These are phyloP conservation scores for Drosophila azteca DNA, from an alignment of 1,140 invertebrate species.

Conservation along the genomic window DNA sequence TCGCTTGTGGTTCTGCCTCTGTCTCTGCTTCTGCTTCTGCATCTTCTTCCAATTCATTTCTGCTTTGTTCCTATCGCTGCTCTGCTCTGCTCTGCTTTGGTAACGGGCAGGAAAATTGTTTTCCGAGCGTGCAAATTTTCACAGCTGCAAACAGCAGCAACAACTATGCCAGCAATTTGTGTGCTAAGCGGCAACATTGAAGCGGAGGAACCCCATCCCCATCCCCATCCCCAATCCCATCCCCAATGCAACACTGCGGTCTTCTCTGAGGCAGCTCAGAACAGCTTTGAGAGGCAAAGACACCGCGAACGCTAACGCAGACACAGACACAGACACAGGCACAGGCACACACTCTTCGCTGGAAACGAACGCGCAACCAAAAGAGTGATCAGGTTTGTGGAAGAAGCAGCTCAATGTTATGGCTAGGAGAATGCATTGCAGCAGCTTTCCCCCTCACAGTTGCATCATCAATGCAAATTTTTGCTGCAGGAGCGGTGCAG, in stretches of 20 bases:
- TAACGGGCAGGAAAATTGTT: slow-evolving; percentile 78
- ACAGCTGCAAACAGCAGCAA: slow-evolving; percentile 71
- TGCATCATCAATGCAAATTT: slow-evolving; percentile 81
- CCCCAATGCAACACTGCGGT: slow-evolving; percentile 10
- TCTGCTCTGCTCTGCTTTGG: slow-evolving; percentile 49
- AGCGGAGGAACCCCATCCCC: not conserved
- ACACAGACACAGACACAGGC: not conserved
- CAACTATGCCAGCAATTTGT: slow-evolving; percentile 76
- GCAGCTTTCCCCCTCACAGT: slow-evolving; percentile 33
- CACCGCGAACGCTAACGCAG: slow-evolving; percentile 16
- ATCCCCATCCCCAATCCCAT: not conserved
- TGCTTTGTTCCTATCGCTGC: not conserved
- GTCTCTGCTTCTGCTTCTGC: slow-evolving; percentile 3
- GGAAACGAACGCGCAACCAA: slow-evolving; percentile 13
- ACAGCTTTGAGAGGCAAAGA: slow-evolving; percentile 31
- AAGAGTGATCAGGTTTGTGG: slow-evolving; percentile 30
- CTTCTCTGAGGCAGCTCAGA: not conserved
- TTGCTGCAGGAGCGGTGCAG: slow-evolving; percentile 26
- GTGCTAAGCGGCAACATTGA: slow-evolving; percentile 54
- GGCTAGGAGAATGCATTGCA: too few species aligned
- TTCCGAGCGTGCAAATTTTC: slow-evolving; percentile 80
- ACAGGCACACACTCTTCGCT: slow-evolving; percentile 32
- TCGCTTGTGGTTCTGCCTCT: slow-evolving; percentile 13
- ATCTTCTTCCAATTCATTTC: too few species aligned
- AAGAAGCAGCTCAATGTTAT: slow-evolving; percentile 11